Conservation (phyloP, 1,140 invertebrate genomes). For the Lamellibrachia luymesi region DNA sequence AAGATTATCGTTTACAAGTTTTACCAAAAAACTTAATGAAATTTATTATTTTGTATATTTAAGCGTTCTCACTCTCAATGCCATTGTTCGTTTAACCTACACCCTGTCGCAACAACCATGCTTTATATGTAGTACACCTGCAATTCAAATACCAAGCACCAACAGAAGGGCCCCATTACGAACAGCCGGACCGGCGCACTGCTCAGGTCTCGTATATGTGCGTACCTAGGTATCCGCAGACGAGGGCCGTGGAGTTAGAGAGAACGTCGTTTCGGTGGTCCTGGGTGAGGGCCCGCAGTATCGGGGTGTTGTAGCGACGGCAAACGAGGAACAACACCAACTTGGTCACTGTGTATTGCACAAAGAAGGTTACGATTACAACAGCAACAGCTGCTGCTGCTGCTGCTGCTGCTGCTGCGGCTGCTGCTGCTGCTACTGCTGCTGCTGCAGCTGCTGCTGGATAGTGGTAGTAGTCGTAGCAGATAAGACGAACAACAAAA, state of each 20-base stretch:
- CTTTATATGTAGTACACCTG: not conserved
- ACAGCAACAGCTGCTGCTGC: not conserved
- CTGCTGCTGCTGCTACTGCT: no score
- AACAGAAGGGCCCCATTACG: not conserved
- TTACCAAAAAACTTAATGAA: not conserved
- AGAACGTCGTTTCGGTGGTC: constrained; percentile 43
- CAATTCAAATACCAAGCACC: not conserved
- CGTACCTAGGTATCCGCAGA: constrained; percentile 35
- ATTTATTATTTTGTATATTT: not conserved
- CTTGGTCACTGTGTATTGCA: constrained; percentile 21
- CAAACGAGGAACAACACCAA: constrained; percentile 27
- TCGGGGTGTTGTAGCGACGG: constrained; percentile 17
- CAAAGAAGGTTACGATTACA: not conserved
- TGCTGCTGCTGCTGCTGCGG: no score
- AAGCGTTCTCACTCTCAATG: not conserved
- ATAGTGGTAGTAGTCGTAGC: no score
- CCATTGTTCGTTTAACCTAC: not conserved
- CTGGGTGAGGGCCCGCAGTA: constrained; percentile 30
- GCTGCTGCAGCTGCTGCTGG: no score
- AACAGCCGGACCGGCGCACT: not conserved
- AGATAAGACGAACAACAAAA: no score
- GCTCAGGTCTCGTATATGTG: not conserved
- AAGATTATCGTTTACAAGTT: not conserved
- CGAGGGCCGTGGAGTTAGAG: constrained; percentile 35
- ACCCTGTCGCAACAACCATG: not conserved